phyloP scores from a whole-genome alignment of 2,797 vertebrate genomes.

The Spheniscus humboldti region DNA sequence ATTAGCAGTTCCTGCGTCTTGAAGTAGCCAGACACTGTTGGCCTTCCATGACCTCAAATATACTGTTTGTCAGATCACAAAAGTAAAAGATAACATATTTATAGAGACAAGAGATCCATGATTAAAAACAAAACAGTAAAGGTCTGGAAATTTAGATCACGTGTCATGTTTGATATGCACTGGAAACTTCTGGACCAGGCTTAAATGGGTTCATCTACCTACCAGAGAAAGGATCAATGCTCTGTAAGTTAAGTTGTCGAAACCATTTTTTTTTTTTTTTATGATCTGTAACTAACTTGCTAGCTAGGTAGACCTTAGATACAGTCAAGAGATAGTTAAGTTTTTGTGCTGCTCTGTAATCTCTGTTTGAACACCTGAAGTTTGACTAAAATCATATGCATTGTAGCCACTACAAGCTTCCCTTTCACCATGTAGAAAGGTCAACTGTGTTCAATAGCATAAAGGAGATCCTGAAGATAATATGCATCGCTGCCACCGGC shows the following conservation, averaged over 20 bases:
- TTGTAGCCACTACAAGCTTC: neutral
- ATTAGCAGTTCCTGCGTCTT: neutral
- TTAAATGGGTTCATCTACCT: neutral
- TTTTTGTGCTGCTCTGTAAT: neutral
- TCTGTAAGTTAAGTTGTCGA: neutral
- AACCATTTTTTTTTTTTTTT: neutral
- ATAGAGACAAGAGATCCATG: neutral
- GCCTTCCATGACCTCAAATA: neutral
- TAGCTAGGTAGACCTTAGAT: neutral
- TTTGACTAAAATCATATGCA: neutral
- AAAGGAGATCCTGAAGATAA: neutral
- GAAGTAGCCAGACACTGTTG: neutral
- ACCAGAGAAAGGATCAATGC: neutral
- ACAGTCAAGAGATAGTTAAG: neutral
- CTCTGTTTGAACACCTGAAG: neutral
- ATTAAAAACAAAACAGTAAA: neutral
- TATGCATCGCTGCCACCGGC: neutral
- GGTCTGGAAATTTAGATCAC: neutral
- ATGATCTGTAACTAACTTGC: neutral
- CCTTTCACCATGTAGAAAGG: neutral
- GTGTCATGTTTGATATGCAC: neutral
- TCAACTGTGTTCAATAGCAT: neutral
- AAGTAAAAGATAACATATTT: neutral
- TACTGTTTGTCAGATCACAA: neutral
- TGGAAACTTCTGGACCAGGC: neutral